Percentiles rank a stretch among this genome's conserved stretches.
phyloP scores from a whole-genome alignment of 92 coral and sea anemone species.

The Siderastrea radians region DNA sequence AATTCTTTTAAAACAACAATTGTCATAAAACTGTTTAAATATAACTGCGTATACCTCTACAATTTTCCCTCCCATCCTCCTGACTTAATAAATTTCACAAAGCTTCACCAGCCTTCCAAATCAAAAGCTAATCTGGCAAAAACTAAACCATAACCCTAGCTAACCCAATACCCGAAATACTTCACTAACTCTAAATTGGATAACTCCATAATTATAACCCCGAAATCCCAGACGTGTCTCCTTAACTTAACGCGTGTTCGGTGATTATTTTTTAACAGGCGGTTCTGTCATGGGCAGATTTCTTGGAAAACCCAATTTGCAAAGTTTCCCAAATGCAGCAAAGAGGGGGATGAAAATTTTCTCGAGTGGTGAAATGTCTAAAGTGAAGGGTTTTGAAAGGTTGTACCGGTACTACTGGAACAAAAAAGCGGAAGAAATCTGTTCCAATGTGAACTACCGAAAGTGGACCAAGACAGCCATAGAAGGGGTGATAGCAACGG shows the following conservation, averaged over 20 bases:
- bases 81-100: too few relatives aligned
- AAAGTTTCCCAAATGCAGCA: conserved; percentile 51
- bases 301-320: conserved; percentile 34
- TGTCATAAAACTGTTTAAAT: too few relatives aligned
- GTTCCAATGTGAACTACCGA: background rate
- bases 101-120: too few relatives aligned
- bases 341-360: conserved; percentile 34
- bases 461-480: conserved; percentile 55
- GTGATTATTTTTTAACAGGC: conserved; percentile 1
- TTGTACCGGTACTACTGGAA: conserved; percentile 34
- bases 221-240: too few relatives aligned
- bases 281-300: conserved; percentile 29
- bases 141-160: too few relatives aligned
- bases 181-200: too few relatives aligned
- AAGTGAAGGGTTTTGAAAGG: conserved; percentile 36
- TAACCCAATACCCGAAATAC: too few relatives aligned
- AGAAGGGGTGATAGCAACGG: conserved; percentile 48
- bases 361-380: background rate
- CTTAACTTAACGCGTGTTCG: background rate
- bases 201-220: too few relatives aligned
- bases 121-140: too few relatives aligned
- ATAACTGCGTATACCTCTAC: too few relatives aligned
- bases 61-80: too few relatives aligned
- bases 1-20: too few relatives aligned
- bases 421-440: conserved; percentile 32